These are phyloP conservation scores for Pachyseris speciosa DNA, from an alignment of 64 coral and sea anemone species.

Conservation along the genomic window DNA sequence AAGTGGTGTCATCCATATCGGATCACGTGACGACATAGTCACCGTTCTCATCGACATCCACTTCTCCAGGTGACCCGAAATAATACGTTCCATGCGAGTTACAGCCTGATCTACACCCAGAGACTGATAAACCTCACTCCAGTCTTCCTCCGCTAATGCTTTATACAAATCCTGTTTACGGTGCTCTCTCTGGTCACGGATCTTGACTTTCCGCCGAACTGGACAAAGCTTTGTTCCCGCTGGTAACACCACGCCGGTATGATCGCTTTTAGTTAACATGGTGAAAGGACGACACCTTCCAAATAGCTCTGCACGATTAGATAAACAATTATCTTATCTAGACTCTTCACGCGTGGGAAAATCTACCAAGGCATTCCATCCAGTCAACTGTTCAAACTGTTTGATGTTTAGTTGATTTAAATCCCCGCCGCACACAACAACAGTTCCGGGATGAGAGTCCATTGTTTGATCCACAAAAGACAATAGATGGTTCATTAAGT, in stretches of 20 bases:
- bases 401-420: conserved; percentile 32
- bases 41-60: background rate
- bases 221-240: conserved; percentile 35
- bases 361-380: conserved; percentile 23
- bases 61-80: background rate
- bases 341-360: conserved; percentile 17
- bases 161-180: conserved; percentile 27
- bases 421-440: conserved; percentile 6
- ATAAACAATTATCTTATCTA: conserved; percentile 20
- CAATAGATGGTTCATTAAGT: conserved; percentile 30
- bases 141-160: conserved; percentile 29
- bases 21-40: background rate
- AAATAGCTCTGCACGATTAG: conserved; percentile 21
- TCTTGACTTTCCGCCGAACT: conserved; percentile 16
- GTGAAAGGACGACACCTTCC: conserved; percentile 31
- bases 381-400: conserved; percentile 30
- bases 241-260: conserved; percentile 39
- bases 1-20: too few relatives aligned
- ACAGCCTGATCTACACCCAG: conserved; percentile 18
- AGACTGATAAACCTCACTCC: conserved; percentile 41
- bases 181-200: conserved; percentile 17
- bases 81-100: conserved; percentile 15
- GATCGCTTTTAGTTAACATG: conserved; percentile 56
- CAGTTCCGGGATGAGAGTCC: conserved; percentile 11
- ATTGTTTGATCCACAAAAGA: conserved; percentile 17